A percentile compares a stretch with the other conserved stretches of the same genome.
Conservation (phyloP, 2,113 vertebrate genomes). For the Peromyscus maniculatus region DNA sequence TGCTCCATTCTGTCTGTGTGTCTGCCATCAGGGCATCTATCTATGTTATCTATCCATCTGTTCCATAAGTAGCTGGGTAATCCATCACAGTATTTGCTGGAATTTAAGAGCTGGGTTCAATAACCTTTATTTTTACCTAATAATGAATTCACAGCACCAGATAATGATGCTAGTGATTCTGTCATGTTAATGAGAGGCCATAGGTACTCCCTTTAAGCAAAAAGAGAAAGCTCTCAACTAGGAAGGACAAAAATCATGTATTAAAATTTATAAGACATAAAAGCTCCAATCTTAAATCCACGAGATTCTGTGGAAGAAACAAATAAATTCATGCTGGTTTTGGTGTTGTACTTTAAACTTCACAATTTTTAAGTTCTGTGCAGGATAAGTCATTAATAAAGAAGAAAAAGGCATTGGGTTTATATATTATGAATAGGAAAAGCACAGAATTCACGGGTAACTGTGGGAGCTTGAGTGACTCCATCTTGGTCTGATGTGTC, state of each 20-base stretch:
- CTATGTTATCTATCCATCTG: neutral
- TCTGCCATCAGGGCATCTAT: neutral
- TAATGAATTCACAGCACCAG: neutral
- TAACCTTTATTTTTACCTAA: neutral
- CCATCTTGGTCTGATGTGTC: too few species aligned
- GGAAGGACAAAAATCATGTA: neutral
- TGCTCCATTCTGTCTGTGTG: neutral
- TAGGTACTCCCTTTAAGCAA: neutral
- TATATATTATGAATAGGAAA: neutral
- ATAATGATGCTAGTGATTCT: neutral
- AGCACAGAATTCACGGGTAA: neutral
- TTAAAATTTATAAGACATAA: neutral
- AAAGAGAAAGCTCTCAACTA: neutral
- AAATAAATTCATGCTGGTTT: neutral
- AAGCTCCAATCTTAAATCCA: neutral
- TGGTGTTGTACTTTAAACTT: neutral
- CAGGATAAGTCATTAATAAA: neutral
- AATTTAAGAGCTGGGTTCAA: neutral
- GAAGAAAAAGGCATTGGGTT: neutral
- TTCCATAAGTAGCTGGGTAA: neutral
- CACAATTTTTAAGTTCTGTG: neutral
- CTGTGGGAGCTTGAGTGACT: too few species aligned
- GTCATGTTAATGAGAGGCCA: too few species aligned
- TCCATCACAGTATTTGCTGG: neutral
- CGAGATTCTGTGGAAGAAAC: neutral